These are phyloP conservation scores for Loxodonta africana DNA, from an alignment of 2,113 vertebrate genomes.

Conservation along the genomic window DNA sequence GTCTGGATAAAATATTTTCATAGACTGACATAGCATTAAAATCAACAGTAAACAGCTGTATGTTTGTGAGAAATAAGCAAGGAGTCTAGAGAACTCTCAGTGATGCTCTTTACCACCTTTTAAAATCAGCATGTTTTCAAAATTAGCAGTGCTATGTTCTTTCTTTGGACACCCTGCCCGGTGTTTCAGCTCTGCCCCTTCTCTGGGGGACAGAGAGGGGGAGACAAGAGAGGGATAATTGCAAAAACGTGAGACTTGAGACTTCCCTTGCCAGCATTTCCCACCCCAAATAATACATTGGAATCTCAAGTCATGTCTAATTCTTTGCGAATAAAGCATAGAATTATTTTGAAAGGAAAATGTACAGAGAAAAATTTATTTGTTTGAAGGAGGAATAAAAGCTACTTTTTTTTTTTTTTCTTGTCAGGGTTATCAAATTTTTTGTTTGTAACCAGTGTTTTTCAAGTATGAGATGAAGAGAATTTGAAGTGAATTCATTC, in stretches of 20 bases:
- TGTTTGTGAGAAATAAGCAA: not conserved
- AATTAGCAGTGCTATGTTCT: not conserved
- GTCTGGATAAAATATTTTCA: slow-evolving; percentile 60
- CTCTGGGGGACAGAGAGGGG: not conserved
- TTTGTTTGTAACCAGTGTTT: not conserved
- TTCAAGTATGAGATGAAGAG: not conserved
- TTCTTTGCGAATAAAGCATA: slow-evolving; percentile 78
- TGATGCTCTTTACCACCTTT: slow-evolving; percentile 56
- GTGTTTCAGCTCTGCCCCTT: not conserved
- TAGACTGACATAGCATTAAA: slow-evolving; percentile 26
- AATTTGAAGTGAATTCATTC: slow-evolving; percentile 60
- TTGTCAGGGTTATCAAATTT: slow-evolving; percentile 43
- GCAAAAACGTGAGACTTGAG: slow-evolving; percentile 73
- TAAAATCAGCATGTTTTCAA: slow-evolving; percentile 52
- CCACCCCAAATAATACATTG: slow-evolving; percentile 77
- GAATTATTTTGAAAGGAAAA: slow-evolving; percentile 77
- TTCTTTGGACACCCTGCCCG: not conserved
- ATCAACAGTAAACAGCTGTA: not conserved
- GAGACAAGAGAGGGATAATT: slow-evolving; percentile 68
- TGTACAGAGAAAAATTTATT: slow-evolving; percentile 32
- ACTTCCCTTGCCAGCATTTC: slow-evolving; percentile 36
- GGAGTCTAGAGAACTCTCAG: not conserved
- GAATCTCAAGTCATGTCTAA: slow-evolving; percentile 82
- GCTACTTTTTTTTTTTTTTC: slow-evolving; percentile 8
- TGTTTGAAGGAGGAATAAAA: not conserved